Base-by-base conservation (phyloP, 2,888 invertebrate species). In the Sminthurinus aureus region DNA sequence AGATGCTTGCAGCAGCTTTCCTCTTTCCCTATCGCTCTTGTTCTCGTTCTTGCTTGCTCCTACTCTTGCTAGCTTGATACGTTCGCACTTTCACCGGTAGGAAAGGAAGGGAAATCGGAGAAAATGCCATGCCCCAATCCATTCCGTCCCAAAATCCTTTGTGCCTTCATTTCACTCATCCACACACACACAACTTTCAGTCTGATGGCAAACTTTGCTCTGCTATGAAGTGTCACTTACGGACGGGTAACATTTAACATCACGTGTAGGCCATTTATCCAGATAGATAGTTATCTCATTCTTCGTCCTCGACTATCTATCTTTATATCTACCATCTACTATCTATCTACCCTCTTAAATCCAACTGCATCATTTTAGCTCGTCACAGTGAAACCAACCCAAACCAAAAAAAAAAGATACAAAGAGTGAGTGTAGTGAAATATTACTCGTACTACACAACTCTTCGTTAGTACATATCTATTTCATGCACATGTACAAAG, bases 41-140 rank as follows among this genome's bases (percentile, higher is more conserved):
- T 38, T 38, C 38, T 38, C 6, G 38, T 38, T n/a, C 67, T 67
- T 67, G 67, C 67, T 78, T 64, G 58, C 78, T 64, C 18, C 64
- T 66, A 64, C 78, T 78, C 66, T 78, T 22, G n/a, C 24, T 64
- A 24, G 79, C n/a, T 52, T 81, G 74, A 81, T 81, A 66, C 75
- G 81, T 75, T 81, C 81, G 81, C 81, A 75, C 81, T 77, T 78
- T 73, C 78, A 73, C 77, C 78, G 83, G 78, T 78, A 83, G 83
- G 83, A 83, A 75, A 75, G 82, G 83, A 83, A 75, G 64, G 82
- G 82, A 82, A 77, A 77, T 78, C 51, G 83, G 83, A 83, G 83
- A 76, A 82, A 83, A 83, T 83, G 78, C 78, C 83, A 83, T 83
- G 83, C 83, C 83, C 83, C 78, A 83, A 83, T 78, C 83, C 83